Conservation (phyloP, 2,113 vertebrate genomes). For the Calyptommatus sinebrachiatus region DNA sequence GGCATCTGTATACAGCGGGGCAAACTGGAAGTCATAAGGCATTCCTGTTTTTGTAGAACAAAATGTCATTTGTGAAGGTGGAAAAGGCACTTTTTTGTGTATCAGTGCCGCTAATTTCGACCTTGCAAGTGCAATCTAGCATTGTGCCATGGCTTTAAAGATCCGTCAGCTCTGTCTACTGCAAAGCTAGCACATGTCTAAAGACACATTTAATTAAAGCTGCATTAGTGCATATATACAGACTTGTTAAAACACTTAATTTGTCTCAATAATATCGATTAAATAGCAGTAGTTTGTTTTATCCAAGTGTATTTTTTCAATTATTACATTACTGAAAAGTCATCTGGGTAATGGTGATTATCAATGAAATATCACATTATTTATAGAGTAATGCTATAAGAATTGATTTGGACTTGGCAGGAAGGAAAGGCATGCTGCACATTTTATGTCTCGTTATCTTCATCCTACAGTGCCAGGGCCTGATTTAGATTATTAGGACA, state of each 20-base stretch:
- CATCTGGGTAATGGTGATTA: constrained; percentile 86
- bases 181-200: constrained; percentile 42
- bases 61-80: constrained; percentile 30
- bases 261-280: constrained; percentile 81
- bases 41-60: constrained; percentile 21
- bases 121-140: constrained; percentile 27
- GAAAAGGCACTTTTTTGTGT: constrained; percentile 16
- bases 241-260: constrained; percentile 79
- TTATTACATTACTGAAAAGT: constrained; percentile 80
- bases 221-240: constrained; percentile 70
- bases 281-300: constrained; percentile 79
- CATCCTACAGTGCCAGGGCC: constrained; percentile 57
- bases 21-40: neutral
- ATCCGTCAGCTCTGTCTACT: constrained; percentile 30
- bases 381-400: constrained; percentile 93
- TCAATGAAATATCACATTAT: constrained; percentile 85
- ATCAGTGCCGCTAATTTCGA: constrained; percentile 31
- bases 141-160: constrained; percentile 33
- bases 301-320: constrained; percentile 82
- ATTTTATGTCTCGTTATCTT: constrained; percentile 50
- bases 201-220: constrained; percentile 72
- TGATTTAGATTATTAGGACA: constrained; percentile 59
- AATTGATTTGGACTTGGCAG: constrained; percentile 87
- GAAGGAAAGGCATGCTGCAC: constrained; percentile 54
- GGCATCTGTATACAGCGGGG: neutral